Evolutionary conservation across 2,888 invertebrate genomes (phyloP), one percentile per base, ranked within the genome.

Genomic region (Schizotus pectinicornis): DNA sequence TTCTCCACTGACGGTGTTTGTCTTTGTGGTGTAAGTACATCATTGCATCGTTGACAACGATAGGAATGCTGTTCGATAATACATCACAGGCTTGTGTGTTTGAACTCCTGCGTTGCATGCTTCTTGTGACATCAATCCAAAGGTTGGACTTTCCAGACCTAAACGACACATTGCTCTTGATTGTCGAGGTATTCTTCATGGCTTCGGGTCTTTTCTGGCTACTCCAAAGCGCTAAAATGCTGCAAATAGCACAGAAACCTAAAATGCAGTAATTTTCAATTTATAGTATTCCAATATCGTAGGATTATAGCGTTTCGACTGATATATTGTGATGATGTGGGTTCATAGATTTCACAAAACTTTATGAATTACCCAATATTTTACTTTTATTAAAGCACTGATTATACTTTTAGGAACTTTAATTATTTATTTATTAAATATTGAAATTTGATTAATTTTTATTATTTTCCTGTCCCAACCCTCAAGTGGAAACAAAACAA

Each of bases 41-140:
- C 64, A 82, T 90, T 39, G 83, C 84, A 1, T 87, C 89, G 0
- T 77, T 91, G 8, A 87, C 87, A 0, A 81, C 86, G 14, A 88
- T 91, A 46, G 90, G 91, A 0, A 83, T 90, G 82, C 74, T 91
- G 6, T 87, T 91, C 67, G 91, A 91, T 67, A 85, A 86, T 67
- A 84, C 84, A 37, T 82, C 83, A 6, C 81, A 84, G 66, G 88
- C 88, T 0, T 82, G 85, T 6, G 70, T 84, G 1, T 79, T 88
- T 33, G 91, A 91, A 77, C 81, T 89, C 1, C 60, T 84, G 1
- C 83, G 91, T 7, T 91, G 90, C 70, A 81, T 85, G 64, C 13
- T 85, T 0, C 80, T 88, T 13, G 84, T 88, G 34, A 76, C 75
- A 8, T 77, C 77, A 6, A 67, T 81, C 7, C 79, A 79, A 58